Conservation (phyloP, 2,113 vertebrate species). For the Sinocyclocheilus maitianheensis region DNA sequence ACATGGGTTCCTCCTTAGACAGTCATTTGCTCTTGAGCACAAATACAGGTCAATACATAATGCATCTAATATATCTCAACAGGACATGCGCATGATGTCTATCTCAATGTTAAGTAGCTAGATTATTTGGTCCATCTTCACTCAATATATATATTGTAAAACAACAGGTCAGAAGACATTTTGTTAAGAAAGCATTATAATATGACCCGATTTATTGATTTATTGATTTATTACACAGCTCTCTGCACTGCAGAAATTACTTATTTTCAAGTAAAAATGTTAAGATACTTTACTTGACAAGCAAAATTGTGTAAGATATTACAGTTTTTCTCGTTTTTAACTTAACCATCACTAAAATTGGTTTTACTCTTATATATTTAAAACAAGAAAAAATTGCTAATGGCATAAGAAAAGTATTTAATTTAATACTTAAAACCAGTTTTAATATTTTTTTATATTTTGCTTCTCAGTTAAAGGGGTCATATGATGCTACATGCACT, state of each 20-base stretch:
- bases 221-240: too few relatives aligned
- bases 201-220: neutral
- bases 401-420: neutral
- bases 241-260: neutral
- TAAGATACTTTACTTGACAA: neutral
- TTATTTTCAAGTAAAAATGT: neutral
- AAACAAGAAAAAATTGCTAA: neutral
- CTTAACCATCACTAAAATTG: neutral
- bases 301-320: neutral
- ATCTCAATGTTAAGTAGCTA: neutral
- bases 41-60: neutral
- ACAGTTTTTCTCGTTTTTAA: neutral
- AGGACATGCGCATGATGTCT: neutral
- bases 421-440: neutral
- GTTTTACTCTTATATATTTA: neutral
- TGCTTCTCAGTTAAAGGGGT: neutral
- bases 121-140: constrained; percentile 7
- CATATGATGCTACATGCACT: too few relatives aligned
- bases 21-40: constrained; percentile 10
- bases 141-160: neutral
- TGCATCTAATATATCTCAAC: neutral
- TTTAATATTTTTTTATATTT: neutral
- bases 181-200: neutral
- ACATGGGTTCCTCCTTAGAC: neutral
- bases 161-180: neutral